A percentile compares a stretch with the other conserved stretches of the same genome.
phyloP scores from a whole-genome alignment of 2,888 invertebrate species.

The Volucella inanis region DNA sequence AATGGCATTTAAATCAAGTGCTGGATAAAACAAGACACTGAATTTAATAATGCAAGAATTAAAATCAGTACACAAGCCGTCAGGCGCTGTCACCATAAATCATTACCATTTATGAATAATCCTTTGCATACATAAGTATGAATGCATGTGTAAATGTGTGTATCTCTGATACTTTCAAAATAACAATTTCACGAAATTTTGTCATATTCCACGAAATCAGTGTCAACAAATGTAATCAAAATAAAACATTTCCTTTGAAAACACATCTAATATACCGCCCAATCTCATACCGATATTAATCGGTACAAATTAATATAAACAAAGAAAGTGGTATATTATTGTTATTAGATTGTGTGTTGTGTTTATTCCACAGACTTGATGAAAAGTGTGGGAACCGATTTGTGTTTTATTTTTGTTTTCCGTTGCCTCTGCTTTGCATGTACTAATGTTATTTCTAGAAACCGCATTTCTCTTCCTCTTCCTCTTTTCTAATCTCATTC shows the following conservation, averaged over 20 bases:
- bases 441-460: constrained; percentile 64
- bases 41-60: too few species aligned
- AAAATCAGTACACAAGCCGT: too few species aligned
- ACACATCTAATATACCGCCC: neutral
- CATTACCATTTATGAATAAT: too few species aligned
- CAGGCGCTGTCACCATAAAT: too few species aligned
- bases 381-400: constrained; percentile 74
- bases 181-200: too few species aligned
- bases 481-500: constrained; percentile 71
- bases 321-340: constrained; percentile 67
- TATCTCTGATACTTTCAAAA: too few species aligned
- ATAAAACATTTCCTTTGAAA: constrained; percentile 1
- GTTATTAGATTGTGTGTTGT: constrained; percentile 58
- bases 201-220: neutral
- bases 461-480: constrained; percentile 64
- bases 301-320: constrained; percentile 63
- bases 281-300: constrained; percentile 43
- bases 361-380: constrained; percentile 60
- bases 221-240: constrained; percentile 1
- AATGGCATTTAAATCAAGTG: too few species aligned
- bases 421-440: constrained; percentile 39
- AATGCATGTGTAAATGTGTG: too few species aligned
- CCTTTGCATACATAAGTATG: too few species aligned
- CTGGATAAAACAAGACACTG: too few species aligned
- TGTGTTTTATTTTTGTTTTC: constrained; percentile 60